These are phyloP conservation scores for Plecturocebus donacophilus DNA, from an alignment of 2,113 vertebrate species.

Conservation along the genomic window DNA sequence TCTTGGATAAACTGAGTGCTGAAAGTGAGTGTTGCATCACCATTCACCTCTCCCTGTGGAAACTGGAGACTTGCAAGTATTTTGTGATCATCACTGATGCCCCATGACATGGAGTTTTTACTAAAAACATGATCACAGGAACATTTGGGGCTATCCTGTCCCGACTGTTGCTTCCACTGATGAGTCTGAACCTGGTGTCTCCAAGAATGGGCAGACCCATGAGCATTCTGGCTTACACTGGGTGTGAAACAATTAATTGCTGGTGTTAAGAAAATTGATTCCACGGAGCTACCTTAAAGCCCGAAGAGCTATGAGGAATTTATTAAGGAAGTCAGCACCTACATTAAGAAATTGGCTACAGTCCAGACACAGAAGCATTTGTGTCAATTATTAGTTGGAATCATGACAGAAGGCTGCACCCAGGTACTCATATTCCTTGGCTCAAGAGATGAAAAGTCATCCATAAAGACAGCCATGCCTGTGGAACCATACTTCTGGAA, in stretches of 20 bases:
- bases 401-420: too few species aligned
- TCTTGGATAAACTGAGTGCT: neutral
- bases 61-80: neutral
- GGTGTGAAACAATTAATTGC: neutral
- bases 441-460: neutral
- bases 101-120: neutral
- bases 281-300: too few species aligned
- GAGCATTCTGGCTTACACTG: neutral
- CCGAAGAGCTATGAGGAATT: neutral
- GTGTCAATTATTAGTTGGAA: neutral
- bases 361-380: neutral
- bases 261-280: neutral
- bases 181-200: neutral
- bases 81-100: neutral
- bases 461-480: neutral
- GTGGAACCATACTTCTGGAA: neutral
- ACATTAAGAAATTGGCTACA: neutral
- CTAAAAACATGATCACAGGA: neutral
- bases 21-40: neutral
- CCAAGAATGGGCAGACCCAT: neutral
- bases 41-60: neutral
- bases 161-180: neutral
- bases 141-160: neutral
- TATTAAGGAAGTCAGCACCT: neutral
- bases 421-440: neutral